phyloP scores from a whole-genome alignment of 2,797 vertebrate genomes.

The Mus minutoides region DNA sequence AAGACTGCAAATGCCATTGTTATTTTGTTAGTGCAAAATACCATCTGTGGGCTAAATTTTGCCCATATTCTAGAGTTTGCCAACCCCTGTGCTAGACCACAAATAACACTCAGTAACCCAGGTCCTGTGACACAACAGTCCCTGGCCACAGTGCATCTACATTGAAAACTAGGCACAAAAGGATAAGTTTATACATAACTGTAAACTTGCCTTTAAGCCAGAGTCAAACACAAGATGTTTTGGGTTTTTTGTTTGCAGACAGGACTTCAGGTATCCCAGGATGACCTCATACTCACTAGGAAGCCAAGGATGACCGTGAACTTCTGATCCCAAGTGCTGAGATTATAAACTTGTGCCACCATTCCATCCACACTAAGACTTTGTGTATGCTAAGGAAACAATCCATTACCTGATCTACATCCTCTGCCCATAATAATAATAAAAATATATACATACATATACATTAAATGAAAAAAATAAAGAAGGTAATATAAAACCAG shows the following conservation, averaged over 20 bases:
- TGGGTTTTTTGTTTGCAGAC: background rate
- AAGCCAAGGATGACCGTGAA: background rate
- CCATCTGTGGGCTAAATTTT: background rate
- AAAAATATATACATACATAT: background rate
- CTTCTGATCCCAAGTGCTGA: background rate
- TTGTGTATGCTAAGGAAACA: background rate
- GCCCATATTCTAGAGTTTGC: background rate
- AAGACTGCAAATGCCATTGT: slow-evolving; percentile 15
- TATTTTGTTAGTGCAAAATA: slow-evolving; percentile 29
- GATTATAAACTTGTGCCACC: background rate
- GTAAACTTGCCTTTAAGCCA: background rate
- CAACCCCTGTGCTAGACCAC: background rate
- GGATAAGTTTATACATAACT: background rate
- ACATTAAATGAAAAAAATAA: slow-evolving; percentile 4
- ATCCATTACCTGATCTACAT: background rate
- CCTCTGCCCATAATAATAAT: background rate
- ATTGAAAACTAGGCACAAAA: slow-evolving; percentile 17
- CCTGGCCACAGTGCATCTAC: background rate
- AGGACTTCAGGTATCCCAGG: background rate
- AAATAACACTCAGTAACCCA: slow-evolving; percentile 36
- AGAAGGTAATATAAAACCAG: background rate
- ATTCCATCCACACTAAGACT: background rate
- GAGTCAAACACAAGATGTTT: background rate
- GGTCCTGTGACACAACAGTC: background rate
- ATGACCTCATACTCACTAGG: background rate